Base-by-base conservation (phyloP, 2,113 vertebrate species). In the Tringa solitaria region DNA sequence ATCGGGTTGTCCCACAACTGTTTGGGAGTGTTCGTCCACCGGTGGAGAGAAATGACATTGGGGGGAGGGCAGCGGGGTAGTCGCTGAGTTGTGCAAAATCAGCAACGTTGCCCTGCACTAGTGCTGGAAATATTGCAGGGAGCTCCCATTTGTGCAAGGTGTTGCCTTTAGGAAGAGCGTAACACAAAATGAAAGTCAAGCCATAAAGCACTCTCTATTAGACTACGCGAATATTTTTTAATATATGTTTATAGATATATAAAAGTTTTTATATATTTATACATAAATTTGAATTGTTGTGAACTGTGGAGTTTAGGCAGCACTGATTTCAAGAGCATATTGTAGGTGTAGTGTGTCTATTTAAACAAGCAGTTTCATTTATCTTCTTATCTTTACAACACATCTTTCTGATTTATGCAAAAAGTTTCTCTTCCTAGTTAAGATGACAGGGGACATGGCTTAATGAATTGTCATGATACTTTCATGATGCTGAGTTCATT, bases 151-250 rank as follows among this genome's bases (percentile, higher is more conserved):
- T 48, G 17, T 59, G 73, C 65, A 78, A 54, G 43, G 20, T 50
- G 16, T 8, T 45, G 46, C 22, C 76, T 74, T 56, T 26, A 50
- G 85, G 33, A 30, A 28, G 16, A 67, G 12, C 23, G 2, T 4
- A n/a, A 35, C 33, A 48, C 33, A 30, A 13, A 74, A 30, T 23
- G 8, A 17, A 68, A 54, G 19, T 4, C n/a, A 18, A 41, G 5
- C 28, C 7, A 1, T 4, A 24, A 30, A 23, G 50, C 24, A 12
- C 35, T 30, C 26, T 78, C 2, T 50, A 1, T 45, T 24, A 10
- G 56, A 18, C 65, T 27, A 0, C 2, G 0, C 6, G 23, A n/a
- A 4, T 21, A 4, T 48, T 48, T 48, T 48, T 12, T 12, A 48
- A 22, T 48, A 12, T 12, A 23, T 48, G 46, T 46, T 48, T 48